Conservation (phyloP, 2,888 invertebrate genomes). For the Hofmannophila pseudospretella region DNA sequence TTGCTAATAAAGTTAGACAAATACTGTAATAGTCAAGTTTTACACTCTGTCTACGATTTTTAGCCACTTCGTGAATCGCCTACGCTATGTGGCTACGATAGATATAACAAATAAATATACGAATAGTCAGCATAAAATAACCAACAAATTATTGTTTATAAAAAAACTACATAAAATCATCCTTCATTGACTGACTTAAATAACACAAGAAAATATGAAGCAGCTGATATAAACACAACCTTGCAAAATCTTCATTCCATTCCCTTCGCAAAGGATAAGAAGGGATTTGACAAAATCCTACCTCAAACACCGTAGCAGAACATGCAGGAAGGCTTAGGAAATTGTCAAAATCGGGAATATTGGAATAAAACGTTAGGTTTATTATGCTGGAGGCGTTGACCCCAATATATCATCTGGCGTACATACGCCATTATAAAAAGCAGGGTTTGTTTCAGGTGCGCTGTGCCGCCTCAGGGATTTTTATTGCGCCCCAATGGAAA, state of each 20-base stretch:
- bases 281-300: constrained; percentile 1
- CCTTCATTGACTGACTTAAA: no score
- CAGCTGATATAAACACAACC: neutral
- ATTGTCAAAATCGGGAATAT: constrained; percentile 8
- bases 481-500: neutral
- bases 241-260: neutral
- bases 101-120: no score
- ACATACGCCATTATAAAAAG: constrained; percentile 2
- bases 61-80: no score
- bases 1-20: no score
- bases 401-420: constrained; percentile 10
- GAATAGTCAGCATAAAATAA: no score
- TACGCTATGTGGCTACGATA: no score
- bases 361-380: constrained; percentile 5
- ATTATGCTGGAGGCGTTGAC: constrained; percentile 10
- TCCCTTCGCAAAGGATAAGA: neutral
- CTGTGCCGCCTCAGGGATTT: neutral
- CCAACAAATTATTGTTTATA: no score
- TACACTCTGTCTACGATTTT: no score
- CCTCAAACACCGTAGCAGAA: neutral
- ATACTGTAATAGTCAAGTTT: no score
- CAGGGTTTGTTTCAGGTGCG: neutral
- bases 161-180: no score
- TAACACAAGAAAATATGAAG: no score
- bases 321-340: neutral